Evolutionary conservation across 2,888 invertebrate genomes (phyloP).

Genomic region (Xestia sexstrigata): DNA sequence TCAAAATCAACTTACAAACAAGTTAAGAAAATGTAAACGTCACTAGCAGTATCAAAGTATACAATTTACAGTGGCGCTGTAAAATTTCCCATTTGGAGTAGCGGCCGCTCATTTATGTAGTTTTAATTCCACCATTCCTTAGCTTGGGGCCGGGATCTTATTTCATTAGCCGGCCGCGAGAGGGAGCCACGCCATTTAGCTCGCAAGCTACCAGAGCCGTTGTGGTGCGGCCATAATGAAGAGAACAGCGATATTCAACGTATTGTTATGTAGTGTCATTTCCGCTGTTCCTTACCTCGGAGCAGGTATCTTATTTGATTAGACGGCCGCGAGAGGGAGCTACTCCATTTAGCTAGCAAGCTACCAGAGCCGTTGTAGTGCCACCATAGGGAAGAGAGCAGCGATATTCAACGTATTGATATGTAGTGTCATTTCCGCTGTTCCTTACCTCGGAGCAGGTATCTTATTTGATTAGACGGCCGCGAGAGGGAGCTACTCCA

Average conservation of each 20-base stretch:
- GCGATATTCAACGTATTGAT: conserved; percentile 63
- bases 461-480: conserved; percentile 90
- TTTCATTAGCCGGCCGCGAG: conserved; percentile 89
- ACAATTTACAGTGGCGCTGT: conserved; percentile 64
- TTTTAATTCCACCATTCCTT: conserved; percentile 91
- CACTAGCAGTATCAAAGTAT: conserved; percentile 52
- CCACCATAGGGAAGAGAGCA: conserved; percentile 43
- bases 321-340: conserved; percentile 84
- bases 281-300: conserved; percentile 89
- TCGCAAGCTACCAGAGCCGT: conserved; percentile 80
- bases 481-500: conserved; percentile 83
- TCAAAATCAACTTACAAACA: conserved; percentile 17
- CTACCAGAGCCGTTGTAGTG: conserved; percentile 71
- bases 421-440: conserved; percentile 90
- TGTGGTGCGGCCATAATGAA: conserved; percentile 49
- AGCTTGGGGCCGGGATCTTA: conserved; percentile 87
- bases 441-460: conserved; percentile 87
- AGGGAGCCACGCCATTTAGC: conserved; percentile 85
- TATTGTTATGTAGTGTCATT: conserved; percentile 88
- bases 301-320: conserved; percentile 89
- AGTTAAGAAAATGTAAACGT: conserved; percentile 55
- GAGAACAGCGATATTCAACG: conserved; percentile 26
- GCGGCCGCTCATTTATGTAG: conserved; percentile 88
- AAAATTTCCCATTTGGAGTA: conserved; percentile 82
- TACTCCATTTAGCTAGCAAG: conserved; percentile 87